These are phyloP conservation scores for Pipistrellus nathusii DNA, from an alignment of 2,797 vertebrate species.

Conservation along the genomic window DNA sequence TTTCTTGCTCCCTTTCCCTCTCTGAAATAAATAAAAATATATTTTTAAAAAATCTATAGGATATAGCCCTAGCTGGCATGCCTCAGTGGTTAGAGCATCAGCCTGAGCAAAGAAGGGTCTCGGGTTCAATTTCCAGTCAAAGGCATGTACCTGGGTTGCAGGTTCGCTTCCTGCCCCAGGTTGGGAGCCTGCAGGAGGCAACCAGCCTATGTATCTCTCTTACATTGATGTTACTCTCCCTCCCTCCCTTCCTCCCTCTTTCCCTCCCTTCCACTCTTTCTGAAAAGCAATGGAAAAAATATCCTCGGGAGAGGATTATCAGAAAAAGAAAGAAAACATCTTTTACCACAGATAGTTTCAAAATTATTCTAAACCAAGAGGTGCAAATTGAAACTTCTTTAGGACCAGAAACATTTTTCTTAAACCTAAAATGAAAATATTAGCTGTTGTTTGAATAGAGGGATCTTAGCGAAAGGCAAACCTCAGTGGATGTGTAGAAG, in stretches of 20 bases:
- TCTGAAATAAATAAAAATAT: too few relatives aligned
- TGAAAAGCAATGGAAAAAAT: not conserved
- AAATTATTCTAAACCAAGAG: slow-evolving; percentile 51
- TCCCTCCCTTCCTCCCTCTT: not conserved
- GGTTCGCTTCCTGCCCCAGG: not conserved
- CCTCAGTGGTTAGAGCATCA: not conserved
- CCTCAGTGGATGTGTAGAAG: not conserved
- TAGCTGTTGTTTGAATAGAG: slow-evolving; percentile 34
- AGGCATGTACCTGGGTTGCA: not conserved
- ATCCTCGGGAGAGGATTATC: too few relatives aligned
- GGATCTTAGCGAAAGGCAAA: slow-evolving; percentile 33
- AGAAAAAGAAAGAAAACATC: not conserved
- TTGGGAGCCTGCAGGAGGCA: not conserved
- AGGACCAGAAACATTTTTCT: slow-evolving; percentile 30
- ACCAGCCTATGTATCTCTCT: not conserved
- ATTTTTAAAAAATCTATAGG: too few relatives aligned
- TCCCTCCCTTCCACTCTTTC: not conserved
- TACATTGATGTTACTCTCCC: not conserved
- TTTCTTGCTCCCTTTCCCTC: too few relatives aligned
- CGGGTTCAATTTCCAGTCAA: not conserved
- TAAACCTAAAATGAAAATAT: slow-evolving; percentile 37
- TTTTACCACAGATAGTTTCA: not conserved
- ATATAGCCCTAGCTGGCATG: too few relatives aligned
- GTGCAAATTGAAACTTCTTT: not conserved
- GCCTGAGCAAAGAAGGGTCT: not conserved